Percentiles rank a stretch among this genome's conserved stretches.
Conservation (phyloP, 1,140 invertebrate genomes). For the Drosophila varians region DNA sequence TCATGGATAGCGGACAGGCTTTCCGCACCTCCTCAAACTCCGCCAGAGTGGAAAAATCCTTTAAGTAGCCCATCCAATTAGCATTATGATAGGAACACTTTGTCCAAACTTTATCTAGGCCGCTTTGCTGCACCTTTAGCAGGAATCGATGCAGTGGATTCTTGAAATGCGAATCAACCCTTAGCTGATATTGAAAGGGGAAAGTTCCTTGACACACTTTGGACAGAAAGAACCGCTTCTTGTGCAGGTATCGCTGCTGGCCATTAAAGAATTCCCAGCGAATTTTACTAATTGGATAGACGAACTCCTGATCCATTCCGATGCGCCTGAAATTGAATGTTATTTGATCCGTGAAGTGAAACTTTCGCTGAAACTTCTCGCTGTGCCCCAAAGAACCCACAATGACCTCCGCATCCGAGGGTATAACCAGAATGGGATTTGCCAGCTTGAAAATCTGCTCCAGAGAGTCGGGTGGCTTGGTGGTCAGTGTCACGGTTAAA, state of each 20-base stretch:
- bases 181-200: constrained; percentile 60
- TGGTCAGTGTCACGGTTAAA: constrained; percentile 39
- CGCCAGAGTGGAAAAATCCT: constrained; percentile 42
- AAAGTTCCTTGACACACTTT: constrained; percentile 57
- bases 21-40: constrained; percentile 12
- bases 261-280: constrained; percentile 51
- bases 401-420: constrained; percentile 41
- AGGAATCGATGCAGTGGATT: constrained; percentile 48
- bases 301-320: constrained; percentile 33
- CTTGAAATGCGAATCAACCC: constrained; percentile 61
- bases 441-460: constrained; percentile 31
- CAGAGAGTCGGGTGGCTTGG: constrained; percentile 1
- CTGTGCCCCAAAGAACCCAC: constrained; percentile 47
- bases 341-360: not conserved
- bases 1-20: constrained; percentile 21
- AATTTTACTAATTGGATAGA: constrained; percentile 55
- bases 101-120: constrained; percentile 32
- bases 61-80: constrained; percentile 36
- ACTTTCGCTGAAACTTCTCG: constrained; percentile 25
- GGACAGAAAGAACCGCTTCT: constrained; percentile 58
- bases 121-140: constrained; percentile 40
- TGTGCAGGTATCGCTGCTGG: constrained; percentile 49
- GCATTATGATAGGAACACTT: constrained; percentile 33
- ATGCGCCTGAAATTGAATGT: constrained; percentile 35
- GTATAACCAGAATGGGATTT: constrained; percentile 32